Conservation (phyloP, 1,140 invertebrate genomes). For the Augochlora pura region DNA sequence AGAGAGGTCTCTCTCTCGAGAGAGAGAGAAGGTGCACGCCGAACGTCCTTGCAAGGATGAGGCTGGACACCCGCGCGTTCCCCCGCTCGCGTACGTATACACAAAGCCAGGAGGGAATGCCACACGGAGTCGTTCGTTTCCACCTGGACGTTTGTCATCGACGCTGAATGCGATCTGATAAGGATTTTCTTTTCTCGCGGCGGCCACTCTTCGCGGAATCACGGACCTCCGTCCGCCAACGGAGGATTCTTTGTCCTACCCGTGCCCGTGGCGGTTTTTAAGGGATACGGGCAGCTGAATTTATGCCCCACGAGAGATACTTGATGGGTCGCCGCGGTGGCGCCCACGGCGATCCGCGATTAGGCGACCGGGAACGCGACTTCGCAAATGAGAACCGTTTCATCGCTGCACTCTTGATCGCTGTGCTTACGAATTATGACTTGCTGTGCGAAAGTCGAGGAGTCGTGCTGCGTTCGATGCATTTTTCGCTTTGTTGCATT, state of each 20-base stretch:
- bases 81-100: background rate
- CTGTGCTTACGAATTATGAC: background rate
- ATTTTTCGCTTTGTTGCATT: too few relatives aligned
- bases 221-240: background rate
- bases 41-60: conserved; percentile 78
- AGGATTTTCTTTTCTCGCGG: background rate
- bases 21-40: background rate
- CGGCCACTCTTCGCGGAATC: conserved; percentile 5
- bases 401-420: too few relatives aligned
- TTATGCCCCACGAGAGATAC: conserved; percentile 16
- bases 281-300: conserved; percentile 31
- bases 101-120: background rate
- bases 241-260: conserved; percentile 22
- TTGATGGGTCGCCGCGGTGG: background rate
- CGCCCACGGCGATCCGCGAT: background rate
- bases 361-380: background rate
- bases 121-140: background rate
- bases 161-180: conserved; percentile 42
- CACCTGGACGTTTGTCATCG: conserved; percentile 39
- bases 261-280: conserved; percentile 14
- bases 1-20: too few relatives aligned
- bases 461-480: too few relatives aligned
- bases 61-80: background rate
- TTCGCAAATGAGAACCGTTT: background rate
- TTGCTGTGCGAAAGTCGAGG: too few relatives aligned